phyloP scores from a whole-genome alignment of 1,140 invertebrate genomes.

The Coelopa frigida region DNA sequence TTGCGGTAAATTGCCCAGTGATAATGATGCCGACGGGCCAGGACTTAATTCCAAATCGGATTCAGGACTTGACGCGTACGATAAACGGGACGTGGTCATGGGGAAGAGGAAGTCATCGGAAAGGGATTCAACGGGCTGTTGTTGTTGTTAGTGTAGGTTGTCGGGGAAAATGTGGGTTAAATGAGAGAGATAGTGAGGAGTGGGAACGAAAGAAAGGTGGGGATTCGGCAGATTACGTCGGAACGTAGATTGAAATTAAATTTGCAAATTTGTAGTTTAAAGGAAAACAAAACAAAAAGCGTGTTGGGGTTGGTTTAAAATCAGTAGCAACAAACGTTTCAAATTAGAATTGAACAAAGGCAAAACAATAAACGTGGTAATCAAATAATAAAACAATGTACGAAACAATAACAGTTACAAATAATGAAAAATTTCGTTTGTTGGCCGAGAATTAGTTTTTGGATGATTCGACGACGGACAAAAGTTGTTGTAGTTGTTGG shows the following conservation, averaged over 20 bases:
- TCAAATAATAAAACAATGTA: neutral
- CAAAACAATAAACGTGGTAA: neutral
- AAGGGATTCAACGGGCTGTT: slow-evolving; percentile 73
- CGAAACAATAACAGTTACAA: slow-evolving; percentile 5
- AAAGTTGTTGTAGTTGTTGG: slow-evolving; percentile 9
- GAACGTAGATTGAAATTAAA: no score
- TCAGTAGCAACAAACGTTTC: slow-evolving; percentile 11
- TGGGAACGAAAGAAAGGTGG: no score
- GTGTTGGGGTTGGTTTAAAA: slow-evolving; percentile 3
- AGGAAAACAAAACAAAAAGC: slow-evolving; percentile 4
- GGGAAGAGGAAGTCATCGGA: slow-evolving; percentile 96
- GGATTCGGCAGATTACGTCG: no score
- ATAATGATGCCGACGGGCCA: slow-evolving; percentile 56
- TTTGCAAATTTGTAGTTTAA: slow-evolving; percentile 3
- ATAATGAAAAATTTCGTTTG: slow-evolving; percentile 4
- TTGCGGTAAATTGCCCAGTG: slow-evolving; percentile 52
- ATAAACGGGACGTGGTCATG: slow-evolving; percentile 86
- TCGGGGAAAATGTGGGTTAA: no score
- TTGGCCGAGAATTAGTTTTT: slow-evolving; percentile 6
- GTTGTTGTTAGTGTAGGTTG: slow-evolving; percentile 14
- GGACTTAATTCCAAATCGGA: slow-evolving; percentile 85
- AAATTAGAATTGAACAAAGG: neutral
- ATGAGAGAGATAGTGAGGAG: no score
- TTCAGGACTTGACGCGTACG: slow-evolving; percentile 92
- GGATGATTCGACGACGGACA: slow-evolving; percentile 6